Evolutionary conservation across 1,140 invertebrate genomes (phyloP).

Genomic region (Parasteatoda tepidariorum): DNA sequence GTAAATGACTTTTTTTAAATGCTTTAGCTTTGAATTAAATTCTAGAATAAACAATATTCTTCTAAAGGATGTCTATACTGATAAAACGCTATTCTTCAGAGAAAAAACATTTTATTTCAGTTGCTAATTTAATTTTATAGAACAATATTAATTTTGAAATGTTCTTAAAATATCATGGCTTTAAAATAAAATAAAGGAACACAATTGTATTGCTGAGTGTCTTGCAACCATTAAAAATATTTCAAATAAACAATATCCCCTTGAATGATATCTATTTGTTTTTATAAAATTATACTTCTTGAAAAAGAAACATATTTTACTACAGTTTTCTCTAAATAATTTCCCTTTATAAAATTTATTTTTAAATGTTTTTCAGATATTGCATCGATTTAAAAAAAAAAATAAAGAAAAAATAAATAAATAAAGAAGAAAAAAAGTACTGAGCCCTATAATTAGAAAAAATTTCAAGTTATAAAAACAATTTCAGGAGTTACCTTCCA

Average conservation of each 20-base stretch:
- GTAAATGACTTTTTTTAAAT: neutral
- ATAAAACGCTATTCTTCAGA: neutral
- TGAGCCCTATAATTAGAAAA: neutral
- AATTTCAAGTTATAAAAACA: neutral
- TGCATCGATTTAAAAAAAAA: neutral
- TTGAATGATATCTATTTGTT: no score
- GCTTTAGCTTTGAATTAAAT: neutral
- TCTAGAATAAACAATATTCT: no score
- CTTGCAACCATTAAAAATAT: no score
- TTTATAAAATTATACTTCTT: no score
- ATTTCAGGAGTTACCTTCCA: slow-evolving; percentile 74
- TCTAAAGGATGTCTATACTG: neutral
- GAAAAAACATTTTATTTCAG: neutral
- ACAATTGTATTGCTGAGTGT: no score
- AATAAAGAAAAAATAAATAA: neutral
- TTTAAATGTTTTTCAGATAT: neutral
- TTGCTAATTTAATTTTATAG: no score
- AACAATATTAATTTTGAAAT: no score
- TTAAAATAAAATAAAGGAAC: no score
- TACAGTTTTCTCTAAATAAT: neutral
- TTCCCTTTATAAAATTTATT: neutral
- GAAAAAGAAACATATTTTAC: no score
- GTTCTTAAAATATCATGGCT: no score
- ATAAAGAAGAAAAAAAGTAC: neutral
- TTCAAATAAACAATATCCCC: no score